Evolutionary conservation across 2,888 invertebrate species (phyloP).

Genomic region (Pollenia angustigena): DNA sequence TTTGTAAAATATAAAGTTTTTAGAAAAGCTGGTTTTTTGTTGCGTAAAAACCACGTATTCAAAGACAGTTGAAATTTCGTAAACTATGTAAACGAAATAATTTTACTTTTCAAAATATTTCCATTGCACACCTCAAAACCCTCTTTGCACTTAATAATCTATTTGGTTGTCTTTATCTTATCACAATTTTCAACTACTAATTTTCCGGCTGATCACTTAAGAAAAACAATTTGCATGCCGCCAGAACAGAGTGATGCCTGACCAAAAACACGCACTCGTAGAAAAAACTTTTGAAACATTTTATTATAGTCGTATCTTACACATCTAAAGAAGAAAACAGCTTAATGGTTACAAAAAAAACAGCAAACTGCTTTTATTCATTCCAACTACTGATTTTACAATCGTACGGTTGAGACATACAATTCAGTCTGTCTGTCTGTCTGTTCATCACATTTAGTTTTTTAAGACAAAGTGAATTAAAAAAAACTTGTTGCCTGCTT

Average conservation of each 20-base stretch:
- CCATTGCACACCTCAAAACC: too few relatives aligned
- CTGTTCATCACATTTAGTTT: background rate
- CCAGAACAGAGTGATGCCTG: background rate
- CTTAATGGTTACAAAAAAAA: conserved; percentile 21
- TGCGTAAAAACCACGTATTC: background rate
- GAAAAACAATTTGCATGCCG: conserved; percentile 19
- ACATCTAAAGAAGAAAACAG: background rate
- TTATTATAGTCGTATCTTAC: background rate
- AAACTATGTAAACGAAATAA: background rate
- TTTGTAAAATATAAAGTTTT: background rate
- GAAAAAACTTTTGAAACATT: conserved; percentile 13
- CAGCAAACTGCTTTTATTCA: conserved; percentile 25
- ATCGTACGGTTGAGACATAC: background rate
- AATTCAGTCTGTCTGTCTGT: conserved; percentile 1
- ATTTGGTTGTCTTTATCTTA: conserved; percentile 10
- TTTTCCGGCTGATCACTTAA: background rate
- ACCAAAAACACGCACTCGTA: background rate
- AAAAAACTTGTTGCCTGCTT: conserved; percentile 18
- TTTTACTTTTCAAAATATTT: too few relatives aligned
- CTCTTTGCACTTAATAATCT: too few relatives aligned
- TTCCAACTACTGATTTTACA: conserved; percentile 39
- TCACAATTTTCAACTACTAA: conserved; percentile 20
- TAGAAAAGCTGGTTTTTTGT: background rate
- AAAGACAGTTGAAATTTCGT: background rate
- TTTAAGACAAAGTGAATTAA: conserved; percentile 15